Percentiles rank a stretch among this genome's conserved stretches.
Conservation (phyloP, 1,140 invertebrate species). For the Drosophila orosa region DNA sequence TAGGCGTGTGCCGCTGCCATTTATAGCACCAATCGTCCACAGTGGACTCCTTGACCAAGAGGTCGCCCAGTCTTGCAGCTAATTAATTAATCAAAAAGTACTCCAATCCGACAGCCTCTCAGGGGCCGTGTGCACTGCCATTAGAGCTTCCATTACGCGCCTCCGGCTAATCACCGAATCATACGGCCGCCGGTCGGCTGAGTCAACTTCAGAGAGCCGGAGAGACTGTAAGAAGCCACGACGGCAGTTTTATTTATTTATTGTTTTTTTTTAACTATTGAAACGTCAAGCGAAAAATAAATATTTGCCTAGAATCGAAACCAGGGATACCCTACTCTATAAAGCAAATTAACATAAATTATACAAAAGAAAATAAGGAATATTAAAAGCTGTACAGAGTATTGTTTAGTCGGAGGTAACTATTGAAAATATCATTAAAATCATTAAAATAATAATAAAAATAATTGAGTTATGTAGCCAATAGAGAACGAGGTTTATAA, state of each 20-base stretch:
- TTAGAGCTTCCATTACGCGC: constrained; percentile 69
- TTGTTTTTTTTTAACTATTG: constrained; percentile 12
- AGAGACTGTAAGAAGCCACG: constrained; percentile 38
- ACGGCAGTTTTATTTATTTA: constrained; percentile 16
- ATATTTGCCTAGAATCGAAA: background rate
- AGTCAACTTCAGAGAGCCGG: constrained; percentile 25
- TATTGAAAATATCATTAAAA: too few species aligned
- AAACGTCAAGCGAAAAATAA: constrained; percentile 17
- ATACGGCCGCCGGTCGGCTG: constrained; percentile 23
- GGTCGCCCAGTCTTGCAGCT: constrained; percentile 26
- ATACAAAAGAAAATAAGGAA: background rate
- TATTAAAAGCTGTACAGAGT: too few species aligned
- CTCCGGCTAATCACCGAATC: constrained; percentile 56
- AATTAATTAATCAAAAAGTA: constrained; percentile 75
- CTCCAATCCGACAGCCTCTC: constrained; percentile 51
- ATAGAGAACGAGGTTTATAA: background rate
- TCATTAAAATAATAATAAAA: too few species aligned
- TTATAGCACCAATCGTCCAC: constrained; percentile 28
- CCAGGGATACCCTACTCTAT: constrained; percentile 1
- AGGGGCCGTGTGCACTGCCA: constrained; percentile 50
- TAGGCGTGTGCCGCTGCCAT: constrained; percentile 37
- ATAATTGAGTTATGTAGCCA: too few species aligned
- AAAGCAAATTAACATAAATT: background rate
- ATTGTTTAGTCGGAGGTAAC: too few species aligned
- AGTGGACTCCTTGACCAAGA: constrained; percentile 49